Evolutionary conservation across 2,113 vertebrate species (phyloP).

Genomic region (Oncorhynchus masou): DNA sequence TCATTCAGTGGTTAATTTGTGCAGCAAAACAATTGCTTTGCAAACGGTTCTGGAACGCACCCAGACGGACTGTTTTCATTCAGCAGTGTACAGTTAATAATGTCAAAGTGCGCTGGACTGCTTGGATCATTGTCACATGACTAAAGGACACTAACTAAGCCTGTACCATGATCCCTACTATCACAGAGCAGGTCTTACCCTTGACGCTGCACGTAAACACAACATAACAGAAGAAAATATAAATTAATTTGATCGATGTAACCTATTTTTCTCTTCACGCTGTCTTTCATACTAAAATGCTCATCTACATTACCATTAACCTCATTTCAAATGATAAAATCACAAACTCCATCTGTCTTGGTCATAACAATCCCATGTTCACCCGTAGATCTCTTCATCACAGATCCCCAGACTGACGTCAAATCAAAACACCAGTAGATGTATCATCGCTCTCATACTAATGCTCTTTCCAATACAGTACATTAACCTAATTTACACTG

Average conservation of each 20-base stretch:
- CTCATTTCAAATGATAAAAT: not conserved
- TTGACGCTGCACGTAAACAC: not conserved
- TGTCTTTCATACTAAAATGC: slow-evolving; percentile 63
- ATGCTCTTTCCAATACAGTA: not conserved
- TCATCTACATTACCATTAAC: not conserved
- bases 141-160: slow-evolving; percentile 36
- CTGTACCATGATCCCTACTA: slow-evolving; percentile 56
- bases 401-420: not conserved
- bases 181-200: not conserved
- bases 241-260: slow-evolving; percentile 44
- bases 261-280: slow-evolving; percentile 58
- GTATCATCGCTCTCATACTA: not conserved
- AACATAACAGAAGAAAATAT: not conserved
- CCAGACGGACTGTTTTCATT: no score
- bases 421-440: not conserved
- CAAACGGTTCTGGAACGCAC: no score
- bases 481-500: not conserved
- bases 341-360: not conserved
- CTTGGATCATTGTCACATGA: slow-evolving; percentile 40
- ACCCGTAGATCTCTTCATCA: not conserved
- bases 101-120: no score
- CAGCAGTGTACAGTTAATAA: no score
- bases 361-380: not conserved
- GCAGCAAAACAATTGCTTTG: slow-evolving; percentile 2
- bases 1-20: not conserved